Evolutionary conservation across 2,113 vertebrate species (phyloP), one percentile per base, ranked within the genome.

Genomic region (Cyprinus carpio): DNA sequence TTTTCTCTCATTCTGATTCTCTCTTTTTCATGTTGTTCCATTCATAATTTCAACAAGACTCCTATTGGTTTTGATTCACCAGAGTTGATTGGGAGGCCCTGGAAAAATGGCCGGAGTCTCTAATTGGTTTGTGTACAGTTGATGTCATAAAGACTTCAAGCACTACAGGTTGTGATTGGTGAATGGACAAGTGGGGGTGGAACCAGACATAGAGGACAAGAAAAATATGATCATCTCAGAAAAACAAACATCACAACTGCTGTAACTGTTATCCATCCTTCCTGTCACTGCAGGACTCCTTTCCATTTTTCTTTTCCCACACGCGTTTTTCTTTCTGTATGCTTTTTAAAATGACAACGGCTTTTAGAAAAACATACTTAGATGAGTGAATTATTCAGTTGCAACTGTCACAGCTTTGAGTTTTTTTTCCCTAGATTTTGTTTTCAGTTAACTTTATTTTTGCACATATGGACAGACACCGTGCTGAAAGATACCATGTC

Each of bases 81-180:
- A 98, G 97, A 96, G 95, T 95, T 94, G 97, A 94, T 95, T 97
- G 95, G 97, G 96, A 96, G 96, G 96, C 95, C 96, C 96, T 88
- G 95, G 96, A 95, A 98, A 96, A 96, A 96, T 95, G 90, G 95
- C 94, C 94, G 95, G 95, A 97, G 96, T 96, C 98, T 98, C 96
- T 98, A 96, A 98, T 93, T 92, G 96, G 95, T 92, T 96, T 95
- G 93, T 91, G 92, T 95, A 95, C 93, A 97, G 96, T 95, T 97
- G 97, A 97, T 95, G 93, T 95, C 95, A 92, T 94, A 46, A 94
- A 94, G 95, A 95, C 96, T 95, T 94, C 94, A 95, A 96, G 95
- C 96, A 96, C 95, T 94, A 94, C 96, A 95, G 94, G 95, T 91
- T 96, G 92, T 90, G 89, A 90, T 58, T 64, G 85, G 88, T 90